A percentile compares a stretch with the other conserved stretches of the same genome.
Evolutionary conservation across 2,888 invertebrate species (phyloP).

Genomic region (Pherbina coryleti): DNA sequence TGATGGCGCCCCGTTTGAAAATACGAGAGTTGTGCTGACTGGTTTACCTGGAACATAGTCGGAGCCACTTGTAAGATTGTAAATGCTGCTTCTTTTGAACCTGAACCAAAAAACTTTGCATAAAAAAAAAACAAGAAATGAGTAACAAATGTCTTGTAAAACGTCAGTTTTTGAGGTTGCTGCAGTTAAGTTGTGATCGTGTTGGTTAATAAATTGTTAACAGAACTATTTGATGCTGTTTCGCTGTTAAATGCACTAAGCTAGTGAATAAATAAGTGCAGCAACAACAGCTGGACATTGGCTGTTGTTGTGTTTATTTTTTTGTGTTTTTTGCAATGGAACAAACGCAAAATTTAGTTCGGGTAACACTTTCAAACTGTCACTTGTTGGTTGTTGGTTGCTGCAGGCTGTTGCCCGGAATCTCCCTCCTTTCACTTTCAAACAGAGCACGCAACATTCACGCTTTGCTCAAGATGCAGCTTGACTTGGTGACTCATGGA

Average conservation of each 20-base stretch:
- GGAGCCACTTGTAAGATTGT: too few species aligned
- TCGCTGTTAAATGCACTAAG: background rate
- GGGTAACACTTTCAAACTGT: constrained; percentile 57
- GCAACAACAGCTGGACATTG: constrained; percentile 10
- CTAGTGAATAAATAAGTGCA: background rate
- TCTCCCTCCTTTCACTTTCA: constrained; percentile 60
- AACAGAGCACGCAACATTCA: constrained; percentile 35
- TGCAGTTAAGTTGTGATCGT: background rate
- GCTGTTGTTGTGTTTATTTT: background rate
- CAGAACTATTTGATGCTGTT: constrained; percentile 21
- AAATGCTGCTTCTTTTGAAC: too few species aligned
- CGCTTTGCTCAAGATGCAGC: constrained; percentile 1
- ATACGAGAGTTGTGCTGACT: background rate
- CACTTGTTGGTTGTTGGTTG: constrained; percentile 41
- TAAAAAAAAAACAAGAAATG: too few species aligned
- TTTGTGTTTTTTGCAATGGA: background rate
- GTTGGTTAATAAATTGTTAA: constrained; percentile 22
- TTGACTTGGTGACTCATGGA: constrained; percentile 25
- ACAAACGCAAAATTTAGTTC: constrained; percentile 54
- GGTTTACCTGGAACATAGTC: too few species aligned
- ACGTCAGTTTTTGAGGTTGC: background rate
- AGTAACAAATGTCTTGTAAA: too few species aligned
- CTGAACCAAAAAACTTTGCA: too few species aligned
- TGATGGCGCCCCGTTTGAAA: background rate
- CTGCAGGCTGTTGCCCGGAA: constrained; percentile 29